phyloP scores from a whole-genome alignment of 2,113 vertebrate genomes.

The Myrmophylax atrothorax region DNA sequence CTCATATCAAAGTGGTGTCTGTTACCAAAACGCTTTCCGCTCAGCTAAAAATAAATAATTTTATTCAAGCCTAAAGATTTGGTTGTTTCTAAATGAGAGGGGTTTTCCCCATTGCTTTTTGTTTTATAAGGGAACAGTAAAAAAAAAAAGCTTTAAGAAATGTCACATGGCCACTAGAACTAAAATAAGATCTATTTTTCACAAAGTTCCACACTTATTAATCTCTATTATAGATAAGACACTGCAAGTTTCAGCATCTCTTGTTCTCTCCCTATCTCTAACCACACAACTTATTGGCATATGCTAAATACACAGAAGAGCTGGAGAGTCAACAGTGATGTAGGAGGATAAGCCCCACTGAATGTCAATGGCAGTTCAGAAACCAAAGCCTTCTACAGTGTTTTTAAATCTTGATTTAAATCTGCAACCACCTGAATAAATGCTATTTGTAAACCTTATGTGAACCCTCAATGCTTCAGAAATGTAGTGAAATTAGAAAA shows the following conservation, averaged over 20 bases:
- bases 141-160: neutral
- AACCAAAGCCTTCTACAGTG: neutral
- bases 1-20: neutral
- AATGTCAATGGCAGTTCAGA: neutral
- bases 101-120: neutral
- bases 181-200: neutral
- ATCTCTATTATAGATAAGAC: neutral
- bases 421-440: neutral
- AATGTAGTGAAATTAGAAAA: neutral
- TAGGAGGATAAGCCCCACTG: neutral
- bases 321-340: neutral
- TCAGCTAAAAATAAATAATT: neutral
- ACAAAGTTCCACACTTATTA: neutral
- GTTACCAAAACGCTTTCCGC: neutral
- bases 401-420: neutral
- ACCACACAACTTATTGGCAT: neutral
- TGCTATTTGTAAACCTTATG: neutral
- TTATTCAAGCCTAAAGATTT: neutral
- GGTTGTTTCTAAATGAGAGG: neutral
- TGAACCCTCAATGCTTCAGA: neutral
- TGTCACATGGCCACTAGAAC: neutral
- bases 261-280: neutral
- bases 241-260: neutral
- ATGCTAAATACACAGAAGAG: neutral
- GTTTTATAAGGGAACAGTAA: neutral